Conservation (phyloP, 2,113 vertebrate genomes). For the Bettongia penicillata region DNA sequence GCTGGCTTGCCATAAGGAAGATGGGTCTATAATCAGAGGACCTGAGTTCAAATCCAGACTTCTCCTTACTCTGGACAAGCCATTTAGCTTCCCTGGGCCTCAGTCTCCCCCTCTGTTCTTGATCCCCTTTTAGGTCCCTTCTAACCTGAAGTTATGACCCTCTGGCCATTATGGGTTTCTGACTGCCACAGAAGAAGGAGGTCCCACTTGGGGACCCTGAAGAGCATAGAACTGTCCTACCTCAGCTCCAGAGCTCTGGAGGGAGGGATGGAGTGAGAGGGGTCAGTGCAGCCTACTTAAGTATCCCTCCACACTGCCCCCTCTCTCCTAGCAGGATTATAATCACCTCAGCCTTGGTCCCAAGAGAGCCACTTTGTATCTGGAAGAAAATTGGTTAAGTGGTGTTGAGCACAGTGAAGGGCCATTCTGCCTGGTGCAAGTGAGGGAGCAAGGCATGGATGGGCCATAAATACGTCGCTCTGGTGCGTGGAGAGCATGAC, state of each 20-base stretch:
- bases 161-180: not conserved
- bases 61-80: no score
- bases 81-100: not conserved
- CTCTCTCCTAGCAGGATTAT: not conserved
- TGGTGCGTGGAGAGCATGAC: not conserved
- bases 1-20: not conserved
- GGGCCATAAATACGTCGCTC: not conserved
- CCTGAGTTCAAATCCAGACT: not conserved
- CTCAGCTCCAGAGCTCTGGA: not conserved
- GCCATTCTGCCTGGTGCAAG: not conserved
- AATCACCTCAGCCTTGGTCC: not conserved
- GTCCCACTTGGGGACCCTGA: not conserved
- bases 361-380: not conserved
- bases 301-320: not conserved
- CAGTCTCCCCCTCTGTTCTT: not conserved
- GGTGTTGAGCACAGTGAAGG: not conserved
- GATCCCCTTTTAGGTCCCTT: not conserved
- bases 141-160: not conserved
- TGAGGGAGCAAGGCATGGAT: not conserved
- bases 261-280: not conserved
- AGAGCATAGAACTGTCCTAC: not conserved
- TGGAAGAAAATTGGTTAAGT: slow-evolving; percentile 1
- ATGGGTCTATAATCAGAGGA: not conserved
- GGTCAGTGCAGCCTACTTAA: not conserved
- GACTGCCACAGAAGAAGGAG: not conserved